phyloP scores from a whole-genome alignment of 2,888 invertebrate genomes.

The Cryptocheilus praepositus region DNA sequence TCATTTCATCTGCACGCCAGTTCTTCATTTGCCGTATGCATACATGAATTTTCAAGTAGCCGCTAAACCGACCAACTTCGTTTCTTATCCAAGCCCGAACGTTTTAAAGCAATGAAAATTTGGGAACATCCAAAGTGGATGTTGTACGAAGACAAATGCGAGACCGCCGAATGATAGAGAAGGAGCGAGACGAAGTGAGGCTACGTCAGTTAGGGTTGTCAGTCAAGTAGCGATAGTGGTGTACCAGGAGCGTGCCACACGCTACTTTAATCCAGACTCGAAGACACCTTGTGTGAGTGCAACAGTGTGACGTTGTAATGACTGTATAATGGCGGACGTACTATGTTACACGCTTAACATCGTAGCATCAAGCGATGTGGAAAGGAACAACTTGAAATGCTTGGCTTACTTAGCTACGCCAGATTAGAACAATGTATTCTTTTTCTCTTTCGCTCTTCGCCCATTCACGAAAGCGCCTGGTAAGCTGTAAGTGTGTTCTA shows the following conservation, averaged over 20 bases:
- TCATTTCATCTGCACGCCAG: no score
- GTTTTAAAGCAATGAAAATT: no score
- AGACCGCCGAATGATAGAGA: neutral
- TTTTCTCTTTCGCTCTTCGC: no score
- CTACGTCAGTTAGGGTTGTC: slow-evolving; percentile 58
- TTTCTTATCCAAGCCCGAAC: no score
- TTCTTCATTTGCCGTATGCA: no score
- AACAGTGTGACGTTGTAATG: slow-evolving; percentile 60
- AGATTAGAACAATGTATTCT: no score
- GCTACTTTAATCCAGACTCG: slow-evolving; percentile 47
- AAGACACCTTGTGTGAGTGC: slow-evolving; percentile 27
- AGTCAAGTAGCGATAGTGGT: slow-evolving; percentile 58
- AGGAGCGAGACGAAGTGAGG: slow-evolving; percentile 3
- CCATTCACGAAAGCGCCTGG: no score
- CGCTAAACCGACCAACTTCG: no score
- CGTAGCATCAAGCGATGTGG: slow-evolving; percentile 52
- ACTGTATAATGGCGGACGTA: slow-evolving; percentile 56
- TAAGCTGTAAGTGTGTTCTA: no score
- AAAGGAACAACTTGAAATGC: slow-evolving; percentile 54
- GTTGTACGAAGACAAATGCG: neutral
- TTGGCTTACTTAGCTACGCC: slow-evolving; percentile 31
- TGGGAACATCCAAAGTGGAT: neutral
- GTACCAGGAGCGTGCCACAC: slow-evolving; percentile 60
- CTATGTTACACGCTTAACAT: slow-evolving; percentile 53
- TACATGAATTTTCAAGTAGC: no score